A percentile compares a stretch with the other conserved stretches of the same genome.
Evolutionary conservation across 1,140 invertebrate genomes (phyloP).

Genomic region (Trachymyrmex septentrionalis): DNA sequence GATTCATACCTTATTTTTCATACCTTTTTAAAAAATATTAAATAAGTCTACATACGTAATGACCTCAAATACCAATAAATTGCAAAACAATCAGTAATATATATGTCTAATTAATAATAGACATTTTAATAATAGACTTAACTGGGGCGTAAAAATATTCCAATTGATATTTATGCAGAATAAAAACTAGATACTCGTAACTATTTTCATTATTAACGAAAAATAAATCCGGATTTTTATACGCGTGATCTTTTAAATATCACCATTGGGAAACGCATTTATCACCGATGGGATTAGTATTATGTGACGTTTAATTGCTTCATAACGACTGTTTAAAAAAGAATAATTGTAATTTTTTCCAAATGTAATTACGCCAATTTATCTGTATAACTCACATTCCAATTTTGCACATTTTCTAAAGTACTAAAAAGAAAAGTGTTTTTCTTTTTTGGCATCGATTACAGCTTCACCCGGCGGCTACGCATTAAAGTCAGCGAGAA

Average conservation of each 20-base stretch:
- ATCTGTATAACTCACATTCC: neutral
- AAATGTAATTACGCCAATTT: slow-evolving; percentile 17
- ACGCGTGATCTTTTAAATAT: neutral
- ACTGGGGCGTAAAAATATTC: no score
- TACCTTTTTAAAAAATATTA: no score
- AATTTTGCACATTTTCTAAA: slow-evolving; percentile 38
- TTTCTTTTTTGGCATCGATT: slow-evolving; percentile 50
- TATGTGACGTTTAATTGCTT: neutral
- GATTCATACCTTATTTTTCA: no score
- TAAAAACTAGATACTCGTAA: no score
- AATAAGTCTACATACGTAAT: no score
- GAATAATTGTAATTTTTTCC: neutral
- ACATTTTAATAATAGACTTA: no score
- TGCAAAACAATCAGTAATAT: no score
- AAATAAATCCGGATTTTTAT: slow-evolving; percentile 27
- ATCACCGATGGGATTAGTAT: neutral
- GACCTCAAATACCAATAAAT: no score
- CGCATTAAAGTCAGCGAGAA: slow-evolving; percentile 47
- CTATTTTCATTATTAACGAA: neutral
- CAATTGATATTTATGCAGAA: no score
- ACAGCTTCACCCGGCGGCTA: slow-evolving; percentile 49
- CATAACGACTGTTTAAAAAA: neutral
- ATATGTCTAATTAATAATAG: no score
- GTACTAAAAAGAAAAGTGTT: slow-evolving; percentile 5
- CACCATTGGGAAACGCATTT: neutral